Evolutionary conservation across 2,888 invertebrate genomes (phyloP), one percentile per base, ranked within the genome.

Genomic region (Sphecodes monilicornis): DNA sequence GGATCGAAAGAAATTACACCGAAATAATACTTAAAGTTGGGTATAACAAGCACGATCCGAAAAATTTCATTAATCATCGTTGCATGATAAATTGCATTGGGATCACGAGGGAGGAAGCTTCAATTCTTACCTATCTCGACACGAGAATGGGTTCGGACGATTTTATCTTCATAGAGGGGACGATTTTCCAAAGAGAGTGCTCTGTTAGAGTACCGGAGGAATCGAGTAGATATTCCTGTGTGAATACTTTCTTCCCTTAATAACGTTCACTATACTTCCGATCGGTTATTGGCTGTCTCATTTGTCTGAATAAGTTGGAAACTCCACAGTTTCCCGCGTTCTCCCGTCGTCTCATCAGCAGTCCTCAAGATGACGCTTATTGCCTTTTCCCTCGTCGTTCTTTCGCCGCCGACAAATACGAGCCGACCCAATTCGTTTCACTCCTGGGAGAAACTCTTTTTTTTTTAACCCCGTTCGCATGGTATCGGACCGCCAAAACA

Each of bases 181-280:
- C 32, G 41, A 70, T 71, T 46, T n/a, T 64, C 60, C n/a, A 8
- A 54, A 68, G 39, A 54, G 39, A n/a, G 22, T 22, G 32, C 26
- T 39, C 36, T 39, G 13, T 6, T 26, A 39, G 36, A n/a, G 3
- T 22, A 22, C 60, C 22, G 18, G 18, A 64, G 16, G 36, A 78
- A 10, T 26, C 22, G 43, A 32, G 26, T n/a, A 16, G 71, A 39
- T 46, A 60, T 64, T 18, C 71, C 60, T 46, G 60, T 46, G 46
- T 78, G 71, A 78, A 72, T 78, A 78, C 72, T 78, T 64, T 72
- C 26, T 60, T 18, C 22, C 26, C 16, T 13, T 43, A 72, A 72
- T 64, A 46, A 72, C 39, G 46, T 78, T 18, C 36, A 76, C 68
- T 76, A 46, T 50, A 46, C 36, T 64, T 60, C 26, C 46, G 11